Evolutionary conservation across 1,140 invertebrate genomes (phyloP).

Genomic region (Pseudomyrmex dendroicus): DNA sequence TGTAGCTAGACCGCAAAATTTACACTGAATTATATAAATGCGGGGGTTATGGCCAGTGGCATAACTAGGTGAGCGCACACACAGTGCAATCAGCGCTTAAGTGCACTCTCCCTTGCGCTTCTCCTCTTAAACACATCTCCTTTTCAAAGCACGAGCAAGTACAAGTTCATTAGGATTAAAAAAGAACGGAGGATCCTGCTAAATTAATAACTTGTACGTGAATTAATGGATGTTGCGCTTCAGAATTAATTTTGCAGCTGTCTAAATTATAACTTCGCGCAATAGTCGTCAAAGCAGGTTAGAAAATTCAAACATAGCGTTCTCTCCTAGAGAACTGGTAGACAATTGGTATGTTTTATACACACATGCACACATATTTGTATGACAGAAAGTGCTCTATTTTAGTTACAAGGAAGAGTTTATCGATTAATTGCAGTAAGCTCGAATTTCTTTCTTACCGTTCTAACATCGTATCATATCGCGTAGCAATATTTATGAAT

Average conservation of each 20-base stretch:
- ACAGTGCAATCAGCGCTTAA: conserved; percentile 50
- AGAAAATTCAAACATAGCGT: no score
- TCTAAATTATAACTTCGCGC: conserved; percentile 6
- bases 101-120: conserved; percentile 26
- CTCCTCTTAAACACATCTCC: conserved; percentile 34
- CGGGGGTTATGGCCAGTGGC: conserved; percentile 36
- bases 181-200: conserved; percentile 2
- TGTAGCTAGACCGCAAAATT: conserved; percentile 35
- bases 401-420: conserved; percentile 20
- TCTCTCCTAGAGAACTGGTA: no score
- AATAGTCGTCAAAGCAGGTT: no score
- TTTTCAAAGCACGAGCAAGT: conserved; percentile 32
- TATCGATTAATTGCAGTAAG: conserved; percentile 48
- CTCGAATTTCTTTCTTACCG: conserved; percentile 54
- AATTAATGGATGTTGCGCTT: conserved; percentile 2
- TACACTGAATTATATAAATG: conserved; percentile 53
- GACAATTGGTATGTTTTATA: no score
- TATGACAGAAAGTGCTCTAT: not conserved
- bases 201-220: conserved; percentile 32
- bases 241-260: not conserved
- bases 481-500: conserved; percentile 48
- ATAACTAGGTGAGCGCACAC: conserved; percentile 41
- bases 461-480: conserved; percentile 41
- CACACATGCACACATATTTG: no score
- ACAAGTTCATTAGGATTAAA: conserved; percentile 39